Evolutionary conservation across 1,140 invertebrate species (phyloP).

Genomic region (Portunus trituberculatus): DNA sequence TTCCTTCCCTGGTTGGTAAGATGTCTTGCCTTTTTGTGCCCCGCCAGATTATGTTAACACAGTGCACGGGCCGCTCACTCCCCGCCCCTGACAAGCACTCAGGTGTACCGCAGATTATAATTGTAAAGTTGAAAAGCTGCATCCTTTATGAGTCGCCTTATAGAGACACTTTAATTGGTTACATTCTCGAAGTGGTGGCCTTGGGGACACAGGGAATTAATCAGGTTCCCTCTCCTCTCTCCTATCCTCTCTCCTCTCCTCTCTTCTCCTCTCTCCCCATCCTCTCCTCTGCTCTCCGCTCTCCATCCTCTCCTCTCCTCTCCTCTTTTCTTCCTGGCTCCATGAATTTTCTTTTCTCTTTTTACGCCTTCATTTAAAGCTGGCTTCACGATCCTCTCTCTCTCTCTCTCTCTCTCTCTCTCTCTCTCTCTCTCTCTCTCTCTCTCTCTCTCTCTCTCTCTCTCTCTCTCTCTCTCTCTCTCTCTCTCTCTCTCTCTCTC

Average conservation of each 20-base stretch:
- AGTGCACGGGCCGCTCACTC: not conserved
- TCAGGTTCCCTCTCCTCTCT: not conserved
- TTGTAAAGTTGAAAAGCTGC: constrained; percentile 13
- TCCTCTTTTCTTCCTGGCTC: not conserved
- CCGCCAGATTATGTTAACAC: constrained; percentile 21
- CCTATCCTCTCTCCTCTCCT: too few species aligned
- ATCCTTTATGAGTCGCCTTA: constrained; percentile 21
- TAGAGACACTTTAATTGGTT: constrained; percentile 14
- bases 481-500: not conserved
- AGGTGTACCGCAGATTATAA: not conserved
- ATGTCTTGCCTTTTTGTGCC: not conserved
- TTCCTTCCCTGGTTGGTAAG: not conserved
- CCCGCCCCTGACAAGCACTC: constrained; percentile 7
- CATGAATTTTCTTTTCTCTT: not conserved
- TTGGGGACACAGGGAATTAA: constrained; percentile 21
- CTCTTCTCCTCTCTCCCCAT: not conserved
- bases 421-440: not conserved
- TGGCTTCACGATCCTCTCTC: not conserved
- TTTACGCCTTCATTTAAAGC: too few species aligned
- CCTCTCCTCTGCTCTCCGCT: not conserved
- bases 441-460: not conserved
- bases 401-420: not conserved
- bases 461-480: constrained; percentile 30
- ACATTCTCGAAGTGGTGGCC: not conserved
- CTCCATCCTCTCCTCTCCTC: not conserved